Evolutionary conservation across 92 coral and sea anemone genomes (phyloP).

Genomic region (Paramuricea clavata): DNA sequence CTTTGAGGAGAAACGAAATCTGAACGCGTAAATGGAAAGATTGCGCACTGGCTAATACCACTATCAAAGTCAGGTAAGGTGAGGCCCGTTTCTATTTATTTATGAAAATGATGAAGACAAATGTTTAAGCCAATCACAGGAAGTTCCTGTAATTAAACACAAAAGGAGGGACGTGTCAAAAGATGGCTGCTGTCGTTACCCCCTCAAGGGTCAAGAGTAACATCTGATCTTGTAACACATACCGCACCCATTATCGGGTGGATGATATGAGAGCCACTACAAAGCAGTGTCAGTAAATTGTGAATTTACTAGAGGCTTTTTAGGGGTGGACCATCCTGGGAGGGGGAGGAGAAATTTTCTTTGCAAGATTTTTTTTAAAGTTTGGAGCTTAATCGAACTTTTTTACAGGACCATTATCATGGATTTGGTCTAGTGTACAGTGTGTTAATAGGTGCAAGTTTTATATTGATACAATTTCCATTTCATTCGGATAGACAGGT

Average conservation of each 20-base stretch:
- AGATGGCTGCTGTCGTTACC: conserved; percentile 48
- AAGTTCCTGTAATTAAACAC: conserved; percentile 14
- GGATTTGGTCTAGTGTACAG: too few relatives aligned
- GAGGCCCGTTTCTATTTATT: conserved; percentile 23
- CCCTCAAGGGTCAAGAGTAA: conserved; percentile 31
- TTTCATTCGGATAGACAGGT: too few relatives aligned
- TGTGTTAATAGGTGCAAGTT: too few relatives aligned
- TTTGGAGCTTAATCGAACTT: too few relatives aligned
- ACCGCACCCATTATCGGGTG: conserved; percentile 19
- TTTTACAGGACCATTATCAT: too few relatives aligned
- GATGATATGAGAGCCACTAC: too few relatives aligned
- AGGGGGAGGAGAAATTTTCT: too few relatives aligned
- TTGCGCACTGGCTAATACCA: not conserved
- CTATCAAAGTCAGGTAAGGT: conserved; percentile 17
- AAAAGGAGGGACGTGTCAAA: conserved; percentile 23
- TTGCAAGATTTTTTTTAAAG: too few relatives aligned
- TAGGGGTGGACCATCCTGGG: too few relatives aligned
- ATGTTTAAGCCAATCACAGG: conserved; percentile 26
- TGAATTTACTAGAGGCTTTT: too few relatives aligned
- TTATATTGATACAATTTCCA: too few relatives aligned
- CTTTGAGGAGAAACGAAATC: not conserved
- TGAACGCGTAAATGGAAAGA: not conserved
- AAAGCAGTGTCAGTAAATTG: too few relatives aligned
- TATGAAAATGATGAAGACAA: conserved; percentile 26
- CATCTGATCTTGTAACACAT: conserved; percentile 28